Percentiles rank a stretch among this genome's conserved stretches.
phyloP scores from a whole-genome alignment of 2,888 invertebrate species.

The Melanargia galathea region DNA sequence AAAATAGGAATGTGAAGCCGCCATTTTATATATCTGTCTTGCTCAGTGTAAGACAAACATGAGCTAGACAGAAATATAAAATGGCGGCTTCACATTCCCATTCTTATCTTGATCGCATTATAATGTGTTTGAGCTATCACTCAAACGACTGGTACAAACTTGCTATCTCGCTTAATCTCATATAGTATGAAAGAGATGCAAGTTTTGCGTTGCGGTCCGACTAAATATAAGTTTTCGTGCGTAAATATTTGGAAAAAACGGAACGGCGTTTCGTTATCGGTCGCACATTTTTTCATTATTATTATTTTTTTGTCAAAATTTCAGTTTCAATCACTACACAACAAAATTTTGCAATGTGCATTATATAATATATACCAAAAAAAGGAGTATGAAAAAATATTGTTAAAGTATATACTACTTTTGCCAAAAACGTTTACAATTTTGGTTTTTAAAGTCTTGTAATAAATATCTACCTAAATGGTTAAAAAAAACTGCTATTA shows the following conservation, averaged over 20 bases:
- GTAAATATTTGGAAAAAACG: not conserved
- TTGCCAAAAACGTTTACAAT: conserved; percentile 31
- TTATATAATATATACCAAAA: not conserved
- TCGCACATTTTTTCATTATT: no score
- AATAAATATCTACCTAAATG: not conserved
- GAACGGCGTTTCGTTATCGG: no score
- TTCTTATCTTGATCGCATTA: no score
- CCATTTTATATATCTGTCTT: no score
- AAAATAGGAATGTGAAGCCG: no score
- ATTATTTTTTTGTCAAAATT: no score
- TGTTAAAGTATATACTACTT: not conserved
- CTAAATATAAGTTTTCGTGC: not conserved
- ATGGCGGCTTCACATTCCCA: no score
- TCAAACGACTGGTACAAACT: not conserved
- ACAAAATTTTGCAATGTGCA: not conserved
- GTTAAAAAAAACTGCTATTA: not conserved
- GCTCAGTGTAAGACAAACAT: no score
- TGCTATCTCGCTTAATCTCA: not conserved
- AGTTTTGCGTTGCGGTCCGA: not conserved
- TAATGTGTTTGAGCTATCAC: no score
- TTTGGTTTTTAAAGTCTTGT: not conserved
- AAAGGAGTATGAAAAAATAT: not conserved
- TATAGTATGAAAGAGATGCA: not conserved
- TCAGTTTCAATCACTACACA: not conserved
- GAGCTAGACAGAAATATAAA: no score